Conservation (phyloP, 2,113 vertebrate species). For the Tichodroma muraria region DNA sequence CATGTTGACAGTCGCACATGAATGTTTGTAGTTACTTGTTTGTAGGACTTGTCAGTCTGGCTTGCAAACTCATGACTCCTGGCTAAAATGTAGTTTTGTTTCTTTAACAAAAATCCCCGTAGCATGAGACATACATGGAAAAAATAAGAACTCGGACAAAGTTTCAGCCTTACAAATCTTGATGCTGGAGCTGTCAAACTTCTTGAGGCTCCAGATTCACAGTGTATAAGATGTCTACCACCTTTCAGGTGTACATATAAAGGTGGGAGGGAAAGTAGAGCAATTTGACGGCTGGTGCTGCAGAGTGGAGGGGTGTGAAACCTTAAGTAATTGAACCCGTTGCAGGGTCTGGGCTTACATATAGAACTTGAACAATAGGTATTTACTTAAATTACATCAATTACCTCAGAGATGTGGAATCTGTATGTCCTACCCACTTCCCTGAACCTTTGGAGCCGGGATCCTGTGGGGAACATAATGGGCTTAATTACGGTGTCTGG, state of each 20-base stretch:
- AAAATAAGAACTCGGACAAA: neutral
- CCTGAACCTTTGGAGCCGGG: slow-evolving; percentile 29
- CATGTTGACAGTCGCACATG: accelerated
- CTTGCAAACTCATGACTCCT: neutral
- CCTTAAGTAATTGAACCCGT: neutral
- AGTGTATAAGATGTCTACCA: neutral
- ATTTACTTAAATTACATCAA: slow-evolving; percentile 31
- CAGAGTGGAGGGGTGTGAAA: neutral
- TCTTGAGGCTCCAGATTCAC: neutral
- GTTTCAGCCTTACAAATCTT: neutral
- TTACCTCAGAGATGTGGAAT: slow-evolving; percentile 60
- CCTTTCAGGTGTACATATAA: neutral
- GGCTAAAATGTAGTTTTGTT: neutral
- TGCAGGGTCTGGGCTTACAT: neutral
- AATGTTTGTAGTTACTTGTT: neutral
- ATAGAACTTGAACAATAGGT: slow-evolving; percentile 38
- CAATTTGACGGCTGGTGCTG: neutral
- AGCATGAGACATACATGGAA: neutral
- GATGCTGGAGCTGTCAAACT: neutral
- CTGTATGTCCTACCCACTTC: slow-evolving; percentile 4
- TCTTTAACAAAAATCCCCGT: neutral
- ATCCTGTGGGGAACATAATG: slow-evolving; percentile 57
- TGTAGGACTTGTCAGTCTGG: neutral
- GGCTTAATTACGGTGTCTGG: slow-evolving; percentile 55
- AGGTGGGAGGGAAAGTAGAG: neutral